A percentile compares a stretch with the other conserved stretches of the same genome.
phyloP scores from a whole-genome alignment of 1,140 invertebrate species.

The Drosophila mauritiana region DNA sequence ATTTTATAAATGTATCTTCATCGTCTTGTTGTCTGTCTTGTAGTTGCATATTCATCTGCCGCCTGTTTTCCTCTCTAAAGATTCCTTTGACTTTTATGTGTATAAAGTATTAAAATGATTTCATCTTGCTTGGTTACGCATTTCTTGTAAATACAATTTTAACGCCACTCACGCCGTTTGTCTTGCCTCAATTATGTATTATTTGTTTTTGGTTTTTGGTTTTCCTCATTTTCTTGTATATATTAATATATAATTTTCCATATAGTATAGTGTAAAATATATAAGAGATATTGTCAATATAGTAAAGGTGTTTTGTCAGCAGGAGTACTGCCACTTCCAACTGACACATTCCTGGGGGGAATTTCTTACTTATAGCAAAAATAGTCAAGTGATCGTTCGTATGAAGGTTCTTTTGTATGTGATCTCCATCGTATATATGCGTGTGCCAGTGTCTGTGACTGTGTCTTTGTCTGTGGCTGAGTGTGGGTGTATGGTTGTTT shows the following conservation, averaged over 20 bases:
- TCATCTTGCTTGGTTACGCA: slow-evolving; percentile 67
- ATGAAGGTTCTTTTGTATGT: slow-evolving; percentile 68
- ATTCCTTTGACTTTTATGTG: slow-evolving; percentile 75
- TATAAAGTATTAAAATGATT: slow-evolving; percentile 84
- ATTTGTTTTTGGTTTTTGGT: slow-evolving; percentile 38
- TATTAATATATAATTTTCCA: slow-evolving; percentile 81
- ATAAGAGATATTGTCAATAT: slow-evolving; percentile 84
- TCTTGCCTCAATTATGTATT: slow-evolving; percentile 44
- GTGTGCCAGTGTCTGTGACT: slow-evolving; percentile 27
- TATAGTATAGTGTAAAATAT: slow-evolving; percentile 84
- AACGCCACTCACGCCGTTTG: slow-evolving; percentile 47
- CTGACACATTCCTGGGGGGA: slow-evolving; percentile 81
- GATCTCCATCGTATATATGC: slow-evolving; percentile 49
- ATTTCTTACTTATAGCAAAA: slow-evolving; percentile 83
- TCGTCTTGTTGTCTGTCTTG: slow-evolving; percentile 54
- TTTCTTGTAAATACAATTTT: slow-evolving; percentile 79
- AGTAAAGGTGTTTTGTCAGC: slow-evolving; percentile 84
- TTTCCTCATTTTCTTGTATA: slow-evolving; percentile 74
- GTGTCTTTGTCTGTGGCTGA: slow-evolving; percentile 10
- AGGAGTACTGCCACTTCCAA: slow-evolving; percentile 73
- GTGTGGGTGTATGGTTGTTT: slow-evolving; percentile 15
- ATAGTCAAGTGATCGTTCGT: slow-evolving; percentile 82
- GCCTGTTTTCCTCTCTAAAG: slow-evolving; percentile 38
- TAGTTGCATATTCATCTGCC: slow-evolving; percentile 53
- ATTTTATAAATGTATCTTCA: slow-evolving; percentile 73